Base-by-base conservation (phyloP, 2,797 vertebrate genomes). In the Coregonus suidteri region DNA sequence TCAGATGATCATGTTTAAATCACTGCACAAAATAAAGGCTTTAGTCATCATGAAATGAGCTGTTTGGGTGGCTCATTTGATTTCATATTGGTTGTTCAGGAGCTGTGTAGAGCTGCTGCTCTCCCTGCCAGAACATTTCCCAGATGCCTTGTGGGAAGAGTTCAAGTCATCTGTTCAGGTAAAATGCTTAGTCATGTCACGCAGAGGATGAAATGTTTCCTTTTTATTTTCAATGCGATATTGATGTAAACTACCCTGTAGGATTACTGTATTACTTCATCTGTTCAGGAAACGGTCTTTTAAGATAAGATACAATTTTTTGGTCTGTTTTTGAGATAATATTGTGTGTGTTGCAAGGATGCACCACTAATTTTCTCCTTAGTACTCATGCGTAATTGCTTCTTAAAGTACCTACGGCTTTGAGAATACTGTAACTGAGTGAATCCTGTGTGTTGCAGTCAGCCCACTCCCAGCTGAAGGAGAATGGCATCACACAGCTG, bases 31-130 rank as follows among this genome's bases (percentile, higher is more conserved):
- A 20, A 18, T 59, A 59, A 18, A 59, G 15, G 41, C 41, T 47
- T 47, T 47, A 59, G 56, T 18, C 3, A 59, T 59, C 56, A 18
- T 20, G 7, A 13, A 15, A 53, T 14, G 52, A 53, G 52, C 15
- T 53, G 56, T 6, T 6, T 59, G 16, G 18, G 56, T 20, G 9
- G 41, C 66, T 37, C 11, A 3, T 37, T 68, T 68, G 34, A 37
- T n/a, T 77, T 56, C 14, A 52, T 4, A 0, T 79, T 79, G 30
- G 35, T 35, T 79, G 79, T 89, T 59, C 88, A 99, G 97, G 95
- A 98, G 96, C 90, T 98, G 97, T 93, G 94, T 96, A 89, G 97
- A 99, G 92, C 95, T 98, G 88, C 84, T 99, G 54, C 90, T 99
- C 3, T 98, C 96, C 64, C 82, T 98, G 80, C 95, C 95, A 80